Base-by-base conservation (phyloP, 2,113 vertebrate species). In the Riparia riparia region DNA sequence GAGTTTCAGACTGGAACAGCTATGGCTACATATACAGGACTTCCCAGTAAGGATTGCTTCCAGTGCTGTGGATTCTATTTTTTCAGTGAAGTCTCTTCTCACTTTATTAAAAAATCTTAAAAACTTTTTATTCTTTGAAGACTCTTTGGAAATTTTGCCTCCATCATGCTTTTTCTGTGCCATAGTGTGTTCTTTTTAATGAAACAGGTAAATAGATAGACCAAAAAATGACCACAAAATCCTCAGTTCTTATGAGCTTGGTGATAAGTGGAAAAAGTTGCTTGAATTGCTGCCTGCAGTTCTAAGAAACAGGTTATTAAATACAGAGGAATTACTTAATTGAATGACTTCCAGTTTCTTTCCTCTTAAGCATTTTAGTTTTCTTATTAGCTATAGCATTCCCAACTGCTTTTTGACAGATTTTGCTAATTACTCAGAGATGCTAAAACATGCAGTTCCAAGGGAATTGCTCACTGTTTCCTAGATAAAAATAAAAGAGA, bases 351-450 rank as follows among this genome's bases (percentile, higher is more conserved):
- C 47, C 76, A 85, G 61, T 87, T 88, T 12, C 73, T 86, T 77
- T 77, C 22, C 49, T 63, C 63, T 77, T 37, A 41, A 88, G 31
- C 70, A 49, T 86, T 83, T 76, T 77, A 66, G 10, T 72, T 93
- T 84, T 63, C 69, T 70, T 70, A n/a, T 44, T 86, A 78, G 47
- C 60, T 80, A 5, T 22, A 56, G 37, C 65, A 64, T 89, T 57
- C 42, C 68, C 37, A 53, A 65, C 39, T 74, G 51, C 57, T 94
- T 74, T 81, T 51, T 86, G 56, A 42, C 64, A 63, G 65, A 82
- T 82, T 93, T 82, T 93, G 47, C 61, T 91, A 69, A 71, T 97
- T 90, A 84, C 51, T 91, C 86, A 78, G 65, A 87, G 26, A 82
- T 41, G 26, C 12, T 90, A 50, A 90, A 80, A 22, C 50, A 71